These are phyloP conservation scores for Leptopilina syphax DNA, from an alignment of 2,888 invertebrate genomes.

Conservation along the genomic window DNA sequence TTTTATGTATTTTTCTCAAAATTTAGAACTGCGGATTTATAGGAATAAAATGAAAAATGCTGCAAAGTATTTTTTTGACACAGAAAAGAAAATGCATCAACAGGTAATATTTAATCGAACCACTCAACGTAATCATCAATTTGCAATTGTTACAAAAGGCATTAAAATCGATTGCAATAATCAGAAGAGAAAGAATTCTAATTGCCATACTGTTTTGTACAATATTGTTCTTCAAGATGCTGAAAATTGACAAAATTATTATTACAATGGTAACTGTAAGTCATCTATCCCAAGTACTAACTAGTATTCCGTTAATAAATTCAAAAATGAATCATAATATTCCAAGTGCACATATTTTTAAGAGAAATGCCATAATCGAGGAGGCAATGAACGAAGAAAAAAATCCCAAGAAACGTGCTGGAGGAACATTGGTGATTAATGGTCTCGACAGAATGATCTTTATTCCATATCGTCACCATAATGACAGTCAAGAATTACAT, in stretches of 20 bases:
- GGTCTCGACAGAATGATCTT: constrained; percentile 1
- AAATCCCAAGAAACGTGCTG: background rate
- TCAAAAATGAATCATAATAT: background rate
- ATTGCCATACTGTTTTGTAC: background rate
- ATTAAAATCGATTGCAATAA: background rate
- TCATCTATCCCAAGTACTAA: background rate
- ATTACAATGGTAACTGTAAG: background rate
- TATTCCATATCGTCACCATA: background rate
- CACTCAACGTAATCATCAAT: constrained; percentile 10
- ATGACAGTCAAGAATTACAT: background rate
- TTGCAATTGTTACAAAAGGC: background rate
- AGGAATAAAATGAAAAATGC: background rate
- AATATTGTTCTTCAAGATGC: background rate
- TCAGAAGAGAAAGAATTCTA: background rate
- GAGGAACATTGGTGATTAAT: background rate
- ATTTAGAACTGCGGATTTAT: background rate
- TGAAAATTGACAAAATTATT: constrained; percentile 1
- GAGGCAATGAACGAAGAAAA: background rate
- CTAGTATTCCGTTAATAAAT: background rate
- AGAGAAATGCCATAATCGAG: background rate
- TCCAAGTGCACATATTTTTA: background rate
- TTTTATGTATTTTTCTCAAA: too few species aligned
- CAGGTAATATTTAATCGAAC: constrained; percentile 1
- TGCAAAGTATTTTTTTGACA: constrained; percentile 11
- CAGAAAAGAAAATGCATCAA: constrained; percentile 2